phyloP scores from a whole-genome alignment of 2,113 vertebrate genomes.

The Pelecanoides urinatrix region DNA sequence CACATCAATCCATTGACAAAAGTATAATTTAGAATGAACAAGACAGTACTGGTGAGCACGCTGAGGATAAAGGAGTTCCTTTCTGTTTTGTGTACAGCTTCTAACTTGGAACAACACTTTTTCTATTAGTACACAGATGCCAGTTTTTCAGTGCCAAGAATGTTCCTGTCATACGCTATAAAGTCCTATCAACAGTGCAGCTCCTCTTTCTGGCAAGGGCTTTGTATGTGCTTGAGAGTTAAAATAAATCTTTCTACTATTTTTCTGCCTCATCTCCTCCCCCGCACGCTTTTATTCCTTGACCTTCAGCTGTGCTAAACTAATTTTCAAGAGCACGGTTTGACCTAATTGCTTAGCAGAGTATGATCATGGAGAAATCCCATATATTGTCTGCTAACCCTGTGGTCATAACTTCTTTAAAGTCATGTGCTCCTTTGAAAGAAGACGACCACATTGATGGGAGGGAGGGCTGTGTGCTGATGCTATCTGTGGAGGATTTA shows the following conservation, averaged over 20 bases:
- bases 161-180: background rate
- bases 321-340: conserved; percentile 33
- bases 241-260: conserved; percentile 10
- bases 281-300: background rate
- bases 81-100: background rate
- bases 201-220: background rate
- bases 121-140: background rate
- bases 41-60: background rate
- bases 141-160: conserved; percentile 12
- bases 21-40: background rate
- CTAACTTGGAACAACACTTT: background rate
- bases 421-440: background rate
- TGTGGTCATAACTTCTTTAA: conserved; percentile 14
- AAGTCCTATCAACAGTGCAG: background rate
- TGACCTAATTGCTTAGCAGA: conserved; percentile 62
- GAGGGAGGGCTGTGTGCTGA: background rate
- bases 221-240: background rate
- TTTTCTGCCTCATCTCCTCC: background rate
- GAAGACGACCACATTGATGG: background rate
- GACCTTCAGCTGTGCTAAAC: conserved; percentile 22
- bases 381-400: background rate
- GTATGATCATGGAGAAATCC: conserved; percentile 18
- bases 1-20: background rate
- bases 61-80: background rate
- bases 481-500: background rate